Evolutionary conservation across 2,888 invertebrate species (phyloP).

Genomic region (Zonitis immaculata): DNA sequence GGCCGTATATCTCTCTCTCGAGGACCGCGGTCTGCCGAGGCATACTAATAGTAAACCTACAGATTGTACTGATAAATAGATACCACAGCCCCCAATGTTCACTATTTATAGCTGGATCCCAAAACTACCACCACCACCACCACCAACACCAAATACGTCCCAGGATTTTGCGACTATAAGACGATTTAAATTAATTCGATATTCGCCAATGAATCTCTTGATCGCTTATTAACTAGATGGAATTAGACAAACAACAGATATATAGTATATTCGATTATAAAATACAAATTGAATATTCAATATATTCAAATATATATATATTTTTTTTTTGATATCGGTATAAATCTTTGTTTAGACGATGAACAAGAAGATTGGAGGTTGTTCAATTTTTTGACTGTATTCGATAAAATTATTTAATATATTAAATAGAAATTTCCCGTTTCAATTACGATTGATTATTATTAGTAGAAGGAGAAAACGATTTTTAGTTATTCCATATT

Average conservation of each 20-base stretch:
- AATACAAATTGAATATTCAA: not conserved
- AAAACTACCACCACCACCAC: slow-evolving; percentile 3
- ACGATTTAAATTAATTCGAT: not conserved
- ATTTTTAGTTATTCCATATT: no score
- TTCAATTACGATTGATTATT: no score
- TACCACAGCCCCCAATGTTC: slow-evolving; percentile 45
- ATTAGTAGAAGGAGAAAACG: no score
- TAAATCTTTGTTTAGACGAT: no score
- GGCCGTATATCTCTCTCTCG: slow-evolving; percentile 46
- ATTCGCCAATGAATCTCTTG: not conserved
- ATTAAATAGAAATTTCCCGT: no score
- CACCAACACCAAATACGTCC: not conserved
- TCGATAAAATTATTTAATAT: no score
- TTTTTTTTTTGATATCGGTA: no score
- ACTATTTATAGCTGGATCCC: slow-evolving; percentile 41
- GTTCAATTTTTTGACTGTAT: no score
- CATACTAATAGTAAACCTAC: slow-evolving; percentile 50
- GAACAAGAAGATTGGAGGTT: no score
- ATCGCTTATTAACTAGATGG: not conserved
- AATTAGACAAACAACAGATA: not conserved
- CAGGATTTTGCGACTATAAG: not conserved
- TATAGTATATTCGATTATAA: not conserved
- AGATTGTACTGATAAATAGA: slow-evolving; percentile 50
- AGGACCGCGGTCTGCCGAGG: slow-evolving; percentile 46
- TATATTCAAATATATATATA: no score